Evolutionary conservation across 2,797 vertebrate genomes (phyloP).

Genomic region (Urosaurus nigricauda): DNA sequence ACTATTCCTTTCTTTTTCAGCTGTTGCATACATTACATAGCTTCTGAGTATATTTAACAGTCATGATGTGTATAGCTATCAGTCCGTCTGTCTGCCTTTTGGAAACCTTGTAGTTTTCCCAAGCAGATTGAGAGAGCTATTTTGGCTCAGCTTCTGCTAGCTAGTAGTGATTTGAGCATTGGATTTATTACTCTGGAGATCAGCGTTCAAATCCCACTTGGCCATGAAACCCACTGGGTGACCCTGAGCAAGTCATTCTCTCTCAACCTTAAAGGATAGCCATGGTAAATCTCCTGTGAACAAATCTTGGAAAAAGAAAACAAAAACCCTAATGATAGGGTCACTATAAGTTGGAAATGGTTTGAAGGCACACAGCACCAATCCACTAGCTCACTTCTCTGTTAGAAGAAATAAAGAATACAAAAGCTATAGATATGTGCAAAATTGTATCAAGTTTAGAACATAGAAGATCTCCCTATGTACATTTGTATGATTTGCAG

Average conservation of each 20-base stretch:
- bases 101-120: not conserved
- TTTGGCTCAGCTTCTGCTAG: not conserved
- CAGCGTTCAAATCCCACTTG: too few species aligned
- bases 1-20: not conserved
- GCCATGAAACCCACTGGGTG: too few species aligned
- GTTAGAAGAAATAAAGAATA: not conserved
- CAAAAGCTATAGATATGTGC: not conserved
- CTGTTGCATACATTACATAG: not conserved
- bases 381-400: not conserved
- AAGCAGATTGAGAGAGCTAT: not conserved
- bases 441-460: constrained; percentile 57
- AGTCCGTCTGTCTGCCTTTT: not conserved
- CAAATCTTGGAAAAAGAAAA: too few species aligned
- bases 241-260: too few species aligned
- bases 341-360: too few species aligned
- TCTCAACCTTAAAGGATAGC: too few species aligned
- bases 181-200: too few species aligned
- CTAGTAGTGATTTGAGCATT: not conserved
- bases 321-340: too few species aligned
- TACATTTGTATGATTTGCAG: constrained; percentile 70
- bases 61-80: not conserved
- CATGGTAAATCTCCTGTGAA: too few species aligned
- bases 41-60: not conserved
- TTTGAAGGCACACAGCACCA: too few species aligned
- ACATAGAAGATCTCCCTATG: constrained; percentile 56